Evolutionary conservation across 2,113 vertebrate genomes (phyloP).

Genomic region (Xenopus tropicalis): DNA sequence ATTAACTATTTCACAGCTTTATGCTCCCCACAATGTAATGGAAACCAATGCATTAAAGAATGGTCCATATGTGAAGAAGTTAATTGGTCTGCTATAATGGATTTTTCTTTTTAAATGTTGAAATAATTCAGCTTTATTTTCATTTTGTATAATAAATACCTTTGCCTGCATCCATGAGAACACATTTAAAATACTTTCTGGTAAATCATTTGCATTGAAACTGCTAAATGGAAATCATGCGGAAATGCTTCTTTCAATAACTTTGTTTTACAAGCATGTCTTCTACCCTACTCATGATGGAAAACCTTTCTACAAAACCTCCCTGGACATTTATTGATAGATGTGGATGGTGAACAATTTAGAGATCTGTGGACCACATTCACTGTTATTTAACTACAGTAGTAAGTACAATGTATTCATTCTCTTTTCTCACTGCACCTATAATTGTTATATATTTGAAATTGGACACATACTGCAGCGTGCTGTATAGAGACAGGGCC

Average conservation of each 20-base stretch:
- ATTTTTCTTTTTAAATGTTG: slow-evolving; percentile 1
- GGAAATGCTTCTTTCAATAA: slow-evolving; percentile 32
- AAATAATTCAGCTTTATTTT: slow-evolving; percentile 19
- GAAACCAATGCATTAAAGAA: background rate
- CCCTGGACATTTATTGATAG: slow-evolving; percentile 25
- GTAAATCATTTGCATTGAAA: slow-evolving; percentile 44
- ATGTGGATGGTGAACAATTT: slow-evolving; percentile 4
- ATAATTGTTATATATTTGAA: too few relatives aligned
- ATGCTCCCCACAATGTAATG: background rate
- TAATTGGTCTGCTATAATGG: slow-evolving; percentile 14
- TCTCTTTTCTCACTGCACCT: too few relatives aligned
- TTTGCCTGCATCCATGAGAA: slow-evolving; percentile 30
- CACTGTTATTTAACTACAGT: too few relatives aligned
- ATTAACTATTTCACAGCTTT: slow-evolving; percentile 34
- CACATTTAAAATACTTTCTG: slow-evolving; percentile 40
- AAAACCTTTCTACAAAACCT: slow-evolving; percentile 22
- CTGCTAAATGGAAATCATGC: slow-evolving; percentile 13
- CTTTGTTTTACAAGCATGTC: slow-evolving; percentile 35
- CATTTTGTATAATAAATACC: slow-evolving; percentile 32
- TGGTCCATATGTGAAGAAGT: background rate
- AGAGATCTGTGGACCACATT: background rate
- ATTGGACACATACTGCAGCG: too few relatives aligned
- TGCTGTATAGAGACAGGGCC: too few relatives aligned
- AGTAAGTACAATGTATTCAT: too few relatives aligned
- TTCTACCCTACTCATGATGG: slow-evolving; percentile 21